Evolutionary conservation across 2,888 invertebrate species (phyloP).

Genomic region (Platypus cylindrus): DNA sequence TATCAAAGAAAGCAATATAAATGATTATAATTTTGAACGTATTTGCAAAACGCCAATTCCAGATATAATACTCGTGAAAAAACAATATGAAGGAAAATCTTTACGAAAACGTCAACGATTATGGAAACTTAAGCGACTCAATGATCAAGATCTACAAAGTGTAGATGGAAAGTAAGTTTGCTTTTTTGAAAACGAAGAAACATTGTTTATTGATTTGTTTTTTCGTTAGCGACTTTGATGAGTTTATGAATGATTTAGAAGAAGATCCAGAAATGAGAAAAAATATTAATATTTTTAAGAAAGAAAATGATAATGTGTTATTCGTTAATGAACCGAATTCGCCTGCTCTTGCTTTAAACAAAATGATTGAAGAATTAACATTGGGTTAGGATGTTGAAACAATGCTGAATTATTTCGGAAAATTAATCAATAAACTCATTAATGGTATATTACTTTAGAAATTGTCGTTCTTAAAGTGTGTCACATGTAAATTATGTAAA

Average conservation of each 20-base stretch:
- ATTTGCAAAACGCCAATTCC: conserved; percentile 57
- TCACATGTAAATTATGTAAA: no score
- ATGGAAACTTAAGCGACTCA: conserved; percentile 89
- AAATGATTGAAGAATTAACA: no score
- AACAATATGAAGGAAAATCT: conserved; percentile 64
- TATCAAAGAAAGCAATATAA: conserved; percentile 80
- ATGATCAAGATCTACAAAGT: conserved; percentile 51
- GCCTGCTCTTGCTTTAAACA: no score
- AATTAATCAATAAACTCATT: no score
- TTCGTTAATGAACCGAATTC: no score
- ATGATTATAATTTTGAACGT: conserved; percentile 79
- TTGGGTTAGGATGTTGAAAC: no score
- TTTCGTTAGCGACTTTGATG: conserved; percentile 70
- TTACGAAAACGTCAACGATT: conserved; percentile 59
- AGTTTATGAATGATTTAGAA: conserved; percentile 94
- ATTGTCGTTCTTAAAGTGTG: no score
- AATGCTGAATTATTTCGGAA: no score
- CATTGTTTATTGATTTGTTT: conserved; percentile 2
- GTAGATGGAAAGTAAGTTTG: conserved; percentile 45
- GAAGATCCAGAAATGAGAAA: conserved; percentile 84
- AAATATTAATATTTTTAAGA: conserved; percentile 87
- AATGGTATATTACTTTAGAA: no score
- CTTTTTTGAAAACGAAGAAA: conserved; percentile 1
- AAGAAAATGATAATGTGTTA: no score
- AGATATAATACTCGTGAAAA: conserved; percentile 91